Base-by-base conservation (phyloP, 1,140 invertebrate species). In the Campoletis sonorensis region DNA sequence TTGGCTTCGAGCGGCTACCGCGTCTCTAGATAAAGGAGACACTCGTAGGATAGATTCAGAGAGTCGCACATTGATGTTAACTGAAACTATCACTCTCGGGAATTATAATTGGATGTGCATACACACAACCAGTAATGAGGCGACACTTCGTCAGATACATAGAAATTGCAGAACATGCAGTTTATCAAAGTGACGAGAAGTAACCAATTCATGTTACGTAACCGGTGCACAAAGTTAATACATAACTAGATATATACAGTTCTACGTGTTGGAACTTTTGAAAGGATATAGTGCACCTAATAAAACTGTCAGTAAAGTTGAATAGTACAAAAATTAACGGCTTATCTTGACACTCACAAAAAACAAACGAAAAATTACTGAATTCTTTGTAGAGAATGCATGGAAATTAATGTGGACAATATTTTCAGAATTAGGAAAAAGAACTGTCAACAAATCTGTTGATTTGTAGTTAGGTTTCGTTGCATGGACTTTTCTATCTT, bases 51-150 rank as follows among this genome's bases (percentile, higher is more conserved):
- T 45, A 11, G 40, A 10, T 58, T 58, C 54, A 58, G 18, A 58
- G 18, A 58, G 16, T n/a, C 54, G 15, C 61, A 27, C 26, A 13
- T n/a, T 67, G 4, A 27, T 15, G 61, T 27, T 27, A 27, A 30
- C 23, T 13, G 23, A 67, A 67, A 16, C 61, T 67, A 23, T 67
- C 23, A 15, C 61, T 4, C 61, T 67, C 61, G n/a, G 61, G 23
- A 67, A 67, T 67, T 67, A 27, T 67, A 67, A 67, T 67, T 67
- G 61, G 61, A 26, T 15, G 61, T 67, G 61, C 61, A 67, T 30
- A 67, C 30, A 67, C 30, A 67, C 26, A 67, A 27, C 30, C 23
- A 67, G 61, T 23, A 27, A 67, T 11, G 26, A 67, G 26, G 23
- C 61, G 26, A 27, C 23, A 27, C 61, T 4, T 3, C 0, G 3